Evolutionary conservation across 2,113 vertebrate genomes (phyloP).

Genomic region (Lichenostomus cassidix): DNA sequence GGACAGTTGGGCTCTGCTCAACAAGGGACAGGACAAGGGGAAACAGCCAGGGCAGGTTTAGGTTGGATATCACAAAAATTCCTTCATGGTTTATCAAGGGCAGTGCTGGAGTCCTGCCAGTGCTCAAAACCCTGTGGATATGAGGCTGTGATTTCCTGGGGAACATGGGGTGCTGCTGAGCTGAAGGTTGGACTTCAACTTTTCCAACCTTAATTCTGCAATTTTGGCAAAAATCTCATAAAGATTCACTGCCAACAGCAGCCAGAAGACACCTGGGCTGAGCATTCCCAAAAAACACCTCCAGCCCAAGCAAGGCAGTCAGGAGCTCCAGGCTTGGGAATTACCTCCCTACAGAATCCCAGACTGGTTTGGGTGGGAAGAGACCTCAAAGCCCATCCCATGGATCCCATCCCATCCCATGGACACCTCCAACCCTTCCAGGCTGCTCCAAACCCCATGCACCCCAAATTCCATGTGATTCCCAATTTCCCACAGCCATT

Average conservation of each 20-base stretch:
- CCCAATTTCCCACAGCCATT: background rate
- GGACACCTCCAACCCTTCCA: background rate
- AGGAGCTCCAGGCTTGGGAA: background rate
- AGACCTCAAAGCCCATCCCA: background rate
- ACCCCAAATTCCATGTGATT: background rate
- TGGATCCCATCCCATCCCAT: background rate
- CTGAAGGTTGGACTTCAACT: too few species aligned
- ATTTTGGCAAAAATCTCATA: background rate
- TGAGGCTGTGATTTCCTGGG: too few species aligned
- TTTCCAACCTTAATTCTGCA: background rate
- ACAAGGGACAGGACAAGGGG: background rate
- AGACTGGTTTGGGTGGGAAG: background rate
- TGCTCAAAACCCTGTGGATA: background rate
- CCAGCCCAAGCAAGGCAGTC: background rate
- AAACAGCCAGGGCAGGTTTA: fast-evolving
- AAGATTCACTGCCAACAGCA: background rate
- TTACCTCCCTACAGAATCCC: fast-evolving
- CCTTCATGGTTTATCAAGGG: background rate
- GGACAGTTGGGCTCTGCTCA: background rate
- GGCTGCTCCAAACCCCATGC: background rate
- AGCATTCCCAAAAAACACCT: background rate
- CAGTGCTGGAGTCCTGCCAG: background rate
- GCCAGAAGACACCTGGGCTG: background rate
- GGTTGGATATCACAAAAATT: background rate
- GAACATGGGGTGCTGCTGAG: too few species aligned